Conservation (phyloP, 92 coral and sea anemone species). For the Hydrozoanthus gracilis region DNA sequence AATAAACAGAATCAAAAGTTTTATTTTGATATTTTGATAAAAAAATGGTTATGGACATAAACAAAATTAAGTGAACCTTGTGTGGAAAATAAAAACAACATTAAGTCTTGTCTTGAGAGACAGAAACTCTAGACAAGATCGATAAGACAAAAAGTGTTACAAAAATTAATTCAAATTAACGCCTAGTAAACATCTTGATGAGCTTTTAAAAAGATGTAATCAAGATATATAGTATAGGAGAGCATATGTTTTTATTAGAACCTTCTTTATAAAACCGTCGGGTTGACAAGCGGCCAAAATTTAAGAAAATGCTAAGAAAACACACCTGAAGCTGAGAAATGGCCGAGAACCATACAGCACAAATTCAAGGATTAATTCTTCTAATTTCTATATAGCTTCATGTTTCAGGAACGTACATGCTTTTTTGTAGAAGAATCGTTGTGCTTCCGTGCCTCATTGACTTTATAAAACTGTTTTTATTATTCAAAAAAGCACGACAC, state of each 20-base stretch:
- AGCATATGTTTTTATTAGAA: not conserved
- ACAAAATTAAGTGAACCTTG: no score
- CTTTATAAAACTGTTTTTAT: not conserved
- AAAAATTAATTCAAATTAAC: no score
- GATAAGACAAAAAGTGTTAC: no score
- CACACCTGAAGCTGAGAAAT: not conserved
- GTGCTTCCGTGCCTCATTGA: not conserved
- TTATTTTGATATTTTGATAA: no score
- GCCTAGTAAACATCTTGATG: no score
- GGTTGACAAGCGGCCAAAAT: not conserved
- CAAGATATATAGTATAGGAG: not conserved
- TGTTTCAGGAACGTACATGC: slow-evolving; percentile 6
- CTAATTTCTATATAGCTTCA: not conserved
- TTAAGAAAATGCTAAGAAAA: not conserved
- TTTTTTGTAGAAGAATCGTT: not conserved
- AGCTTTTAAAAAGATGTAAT: no score
- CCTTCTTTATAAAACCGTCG: not conserved
- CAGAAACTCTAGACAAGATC: no score
- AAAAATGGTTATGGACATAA: no score
- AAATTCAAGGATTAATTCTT: not conserved
- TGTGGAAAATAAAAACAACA: no score
- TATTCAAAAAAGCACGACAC: no score
- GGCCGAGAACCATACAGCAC: not conserved
- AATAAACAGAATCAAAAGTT: no score
- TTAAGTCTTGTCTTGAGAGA: no score